Conservation (phyloP, 2,797 vertebrate genomes). For the Aplochiton taeniatus region DNA sequence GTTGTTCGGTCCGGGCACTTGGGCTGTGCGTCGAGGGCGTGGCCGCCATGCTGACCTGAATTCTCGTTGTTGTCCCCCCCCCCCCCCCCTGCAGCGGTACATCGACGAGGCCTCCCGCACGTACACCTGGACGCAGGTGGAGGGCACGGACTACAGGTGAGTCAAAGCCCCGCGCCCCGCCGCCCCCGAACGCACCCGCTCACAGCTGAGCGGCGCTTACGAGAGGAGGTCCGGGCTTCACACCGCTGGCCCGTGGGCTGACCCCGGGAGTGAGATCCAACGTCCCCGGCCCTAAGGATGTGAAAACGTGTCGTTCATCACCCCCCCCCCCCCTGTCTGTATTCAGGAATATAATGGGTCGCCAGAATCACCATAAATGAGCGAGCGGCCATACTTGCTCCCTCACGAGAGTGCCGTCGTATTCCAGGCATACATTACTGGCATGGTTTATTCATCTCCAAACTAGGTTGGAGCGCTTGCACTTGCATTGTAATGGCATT, state of each 20-base stretch:
- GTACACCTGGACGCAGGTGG: conserved; percentile 94
- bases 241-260: neutral
- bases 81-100: conserved; percentile 81
- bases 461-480: conserved; percentile 47
- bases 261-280: conserved; percentile 38
- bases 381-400: conserved; percentile 12
- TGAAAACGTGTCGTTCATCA: neutral
- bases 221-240: no score
- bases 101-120: conserved; percentile 90
- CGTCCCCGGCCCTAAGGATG: conserved; percentile 4
- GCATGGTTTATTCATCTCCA: conserved; percentile 44
- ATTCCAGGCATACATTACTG: conserved; percentile 44
- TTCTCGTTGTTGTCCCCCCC: conserved; percentile 14
- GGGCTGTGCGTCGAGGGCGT: conserved; percentile 7
- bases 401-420: conserved; percentile 25
- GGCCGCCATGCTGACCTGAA: conserved; percentile 9
- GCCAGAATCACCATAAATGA: conserved; percentile 29
- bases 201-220: no score
- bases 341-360: conserved; percentile 27
- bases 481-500: conserved; percentile 47
- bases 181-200: no score
- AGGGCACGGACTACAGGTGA: conserved; percentile 97
- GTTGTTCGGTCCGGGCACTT: no score
- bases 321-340: conserved; percentile 21
- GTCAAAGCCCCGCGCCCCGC: conserved; percentile 12